Evolutionary conservation across 2,888 invertebrate genomes (phyloP).

Genomic region (Apodemia zela): DNA sequence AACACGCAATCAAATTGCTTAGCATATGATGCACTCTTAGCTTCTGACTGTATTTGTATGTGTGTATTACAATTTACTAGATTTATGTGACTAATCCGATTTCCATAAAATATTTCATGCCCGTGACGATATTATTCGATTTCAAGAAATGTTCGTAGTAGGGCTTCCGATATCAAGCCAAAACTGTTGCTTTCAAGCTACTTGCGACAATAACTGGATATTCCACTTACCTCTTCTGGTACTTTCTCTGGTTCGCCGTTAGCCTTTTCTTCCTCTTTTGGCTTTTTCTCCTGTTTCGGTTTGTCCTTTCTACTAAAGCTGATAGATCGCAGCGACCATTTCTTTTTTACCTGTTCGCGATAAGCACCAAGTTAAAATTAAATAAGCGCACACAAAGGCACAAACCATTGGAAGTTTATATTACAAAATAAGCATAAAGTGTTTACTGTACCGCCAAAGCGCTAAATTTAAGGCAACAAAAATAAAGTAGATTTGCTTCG

Average conservation of each 20-base stretch:
- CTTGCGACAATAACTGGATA: conserved; percentile 19
- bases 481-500: background rate
- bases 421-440: background rate
- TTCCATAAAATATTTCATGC: no score
- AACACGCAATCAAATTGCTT: no score
- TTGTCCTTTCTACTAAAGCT: conserved; percentile 94
- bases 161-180: background rate
- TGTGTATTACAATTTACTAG: no score
- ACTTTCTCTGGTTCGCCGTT: conserved; percentile 83
- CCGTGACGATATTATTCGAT: background rate
- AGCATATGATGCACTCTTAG: no score
- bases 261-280: conserved; percentile 78
- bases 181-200: background rate
- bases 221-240: conserved; percentile 82
- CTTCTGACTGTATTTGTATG: no score
- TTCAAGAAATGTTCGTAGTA: background rate
- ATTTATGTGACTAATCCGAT: no score
- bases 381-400: conserved; percentile 23
- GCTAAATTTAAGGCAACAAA: conserved; percentile 7
- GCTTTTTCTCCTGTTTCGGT: conserved; percentile 88
- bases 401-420: background rate
- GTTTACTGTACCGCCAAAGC: conserved; percentile 8
- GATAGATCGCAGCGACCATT: conserved; percentile 93
- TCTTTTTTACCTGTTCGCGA: conserved; percentile 85
- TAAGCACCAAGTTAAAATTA: conserved; percentile 38